A percentile compares a stretch with the other conserved stretches of the same genome.
These are phyloP conservation scores for Donacobius atricapilla DNA, from an alignment of 2,113 vertebrate genomes.

Conservation along the genomic window DNA sequence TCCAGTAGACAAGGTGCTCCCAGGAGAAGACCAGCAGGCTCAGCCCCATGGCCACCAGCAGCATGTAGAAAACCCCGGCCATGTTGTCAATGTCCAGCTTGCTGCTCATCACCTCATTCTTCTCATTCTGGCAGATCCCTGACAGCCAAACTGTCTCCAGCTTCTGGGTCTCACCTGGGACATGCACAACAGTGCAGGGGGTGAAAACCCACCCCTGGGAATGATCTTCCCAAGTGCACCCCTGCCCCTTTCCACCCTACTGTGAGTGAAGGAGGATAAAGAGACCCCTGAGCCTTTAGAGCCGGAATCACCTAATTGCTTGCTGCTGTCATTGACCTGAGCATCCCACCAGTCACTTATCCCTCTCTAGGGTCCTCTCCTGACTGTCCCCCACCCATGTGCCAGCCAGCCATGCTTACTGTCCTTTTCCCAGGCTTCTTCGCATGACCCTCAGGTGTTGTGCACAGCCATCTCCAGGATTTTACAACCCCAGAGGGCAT, in stretches of 20 bases:
- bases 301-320: not conserved
- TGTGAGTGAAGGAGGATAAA: not conserved
- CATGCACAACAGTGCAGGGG: fast-evolving
- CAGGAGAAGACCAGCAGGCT: conserved; percentile 94
- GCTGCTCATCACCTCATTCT: conserved; percentile 98
- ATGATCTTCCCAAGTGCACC: not conserved
- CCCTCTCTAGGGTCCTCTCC: not conserved
- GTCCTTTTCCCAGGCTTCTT: not conserved
- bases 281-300: not conserved
- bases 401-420: not conserved
- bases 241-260: not conserved
- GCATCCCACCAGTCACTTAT: not conserved
- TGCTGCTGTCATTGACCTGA: not conserved
- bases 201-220: not conserved
- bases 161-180: conserved; percentile 91
- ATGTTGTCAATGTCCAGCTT: conserved; percentile 99
- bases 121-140: conserved; percentile 97
- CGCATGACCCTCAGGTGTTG: not conserved
- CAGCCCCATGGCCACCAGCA: conserved; percentile 97
- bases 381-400: not conserved
- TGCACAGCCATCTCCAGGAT: not conserved
- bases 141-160: conserved; percentile 97
- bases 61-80: conserved; percentile 99
- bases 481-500: not conserved
- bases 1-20: conserved; percentile 98